These are phyloP conservation scores for Micrastur ruficollis DNA, from an alignment of 2,797 vertebrate genomes.

Conservation along the genomic window DNA sequence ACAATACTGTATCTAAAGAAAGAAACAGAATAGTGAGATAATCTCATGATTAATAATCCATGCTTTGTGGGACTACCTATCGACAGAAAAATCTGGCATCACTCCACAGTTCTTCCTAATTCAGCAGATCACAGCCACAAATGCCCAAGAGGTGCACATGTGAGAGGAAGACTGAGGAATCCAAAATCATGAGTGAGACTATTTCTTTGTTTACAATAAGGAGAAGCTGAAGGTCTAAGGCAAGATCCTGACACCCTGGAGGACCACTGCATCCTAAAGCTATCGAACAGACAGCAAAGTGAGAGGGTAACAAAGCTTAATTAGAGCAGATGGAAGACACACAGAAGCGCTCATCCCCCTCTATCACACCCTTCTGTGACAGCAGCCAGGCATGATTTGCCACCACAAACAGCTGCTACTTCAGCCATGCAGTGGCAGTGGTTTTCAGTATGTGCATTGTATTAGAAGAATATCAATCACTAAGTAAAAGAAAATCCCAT, in stretches of 20 bases:
- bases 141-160: fast-evolving
- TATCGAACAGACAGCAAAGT: background rate
- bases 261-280: background rate
- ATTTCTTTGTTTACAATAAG: background rate
- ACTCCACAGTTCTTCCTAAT: background rate
- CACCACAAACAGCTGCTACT: background rate
- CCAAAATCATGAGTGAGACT: background rate
- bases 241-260: background rate
- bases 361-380: background rate
- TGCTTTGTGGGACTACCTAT: background rate
- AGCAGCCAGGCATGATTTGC: background rate
- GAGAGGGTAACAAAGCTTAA: background rate
- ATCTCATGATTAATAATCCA: background rate
- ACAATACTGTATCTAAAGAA: background rate
- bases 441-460: background rate
- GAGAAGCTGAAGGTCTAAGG: background rate
- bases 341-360: background rate
- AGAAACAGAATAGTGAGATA: background rate
- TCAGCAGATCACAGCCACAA: background rate
- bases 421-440: background rate
- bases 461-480: background rate
- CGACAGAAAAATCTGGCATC: background rate
- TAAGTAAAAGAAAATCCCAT: background rate
- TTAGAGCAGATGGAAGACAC: background rate
- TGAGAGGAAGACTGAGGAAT: background rate